Conservation (phyloP, 2,113 vertebrate species). For the Ondatra zibethicus region DNA sequence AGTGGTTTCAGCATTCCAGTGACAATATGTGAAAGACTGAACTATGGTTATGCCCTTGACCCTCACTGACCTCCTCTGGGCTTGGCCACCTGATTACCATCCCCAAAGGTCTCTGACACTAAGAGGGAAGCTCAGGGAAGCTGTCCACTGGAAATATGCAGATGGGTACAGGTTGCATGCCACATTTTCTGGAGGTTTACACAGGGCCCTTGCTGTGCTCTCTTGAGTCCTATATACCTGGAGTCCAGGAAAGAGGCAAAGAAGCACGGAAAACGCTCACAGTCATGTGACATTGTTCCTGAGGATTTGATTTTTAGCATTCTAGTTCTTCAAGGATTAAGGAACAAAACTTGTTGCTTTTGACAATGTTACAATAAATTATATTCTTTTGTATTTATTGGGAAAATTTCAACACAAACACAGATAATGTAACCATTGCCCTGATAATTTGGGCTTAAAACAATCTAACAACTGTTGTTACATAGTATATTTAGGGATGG, state of each 20-base stretch:
- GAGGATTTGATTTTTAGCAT: background rate
- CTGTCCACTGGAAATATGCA: rapidly evolving
- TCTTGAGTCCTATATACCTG: no score
- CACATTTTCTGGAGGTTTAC: background rate
- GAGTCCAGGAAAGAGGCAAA: background rate
- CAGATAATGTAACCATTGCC: constrained; percentile 10
- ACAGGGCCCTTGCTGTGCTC: background rate
- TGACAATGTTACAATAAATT: constrained; percentile 33
- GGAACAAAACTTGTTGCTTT: background rate
- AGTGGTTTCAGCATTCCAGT: background rate
- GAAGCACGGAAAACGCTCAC: background rate
- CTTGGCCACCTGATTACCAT: background rate
- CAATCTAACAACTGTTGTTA: constrained; percentile 54
- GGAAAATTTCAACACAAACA: constrained; percentile 64
- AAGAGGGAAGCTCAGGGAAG: background rate
- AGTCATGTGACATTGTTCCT: background rate
- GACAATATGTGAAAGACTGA: background rate
- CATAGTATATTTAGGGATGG: constrained; percentile 32
- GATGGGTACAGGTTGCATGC: background rate
- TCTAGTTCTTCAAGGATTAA: background rate
- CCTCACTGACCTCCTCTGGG: background rate
- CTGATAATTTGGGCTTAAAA: constrained; percentile 47
- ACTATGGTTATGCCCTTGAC: background rate
- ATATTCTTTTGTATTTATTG: constrained; percentile 66
- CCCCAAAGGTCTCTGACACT: background rate